Base-by-base conservation (phyloP, 2,113 vertebrate species). In the Muntiacus reevesi region DNA sequence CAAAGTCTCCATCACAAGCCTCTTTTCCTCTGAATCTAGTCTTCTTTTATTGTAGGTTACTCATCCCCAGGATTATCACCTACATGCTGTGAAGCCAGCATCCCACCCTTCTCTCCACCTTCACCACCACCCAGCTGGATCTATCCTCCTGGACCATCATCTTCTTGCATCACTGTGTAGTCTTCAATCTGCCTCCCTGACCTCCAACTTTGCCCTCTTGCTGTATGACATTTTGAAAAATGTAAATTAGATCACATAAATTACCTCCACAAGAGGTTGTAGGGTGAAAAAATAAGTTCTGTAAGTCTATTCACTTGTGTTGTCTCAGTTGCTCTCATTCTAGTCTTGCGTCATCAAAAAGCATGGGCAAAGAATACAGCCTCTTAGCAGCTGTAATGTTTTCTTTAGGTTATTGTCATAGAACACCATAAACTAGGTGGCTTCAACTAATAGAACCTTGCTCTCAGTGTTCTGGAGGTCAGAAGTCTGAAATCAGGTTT, bases 31-130 rank as follows among this genome's bases (percentile, higher is more conserved):
- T 14, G 83, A 89, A 86, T 4, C 10, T 7, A 47, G 17, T 1
- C 23, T 50, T 94, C 16, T 79, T 10, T 55, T 9, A 27, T 12
- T 25, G 14, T 3, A 36, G 25, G 2, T 85, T n/a, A 13, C 14
- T 33, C 3, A 54, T 28, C 2, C 7, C 7, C 2, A 50, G 30
- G 7, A 19, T 62, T 64, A 59, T 13, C n/a, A 43, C 4, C 3
- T n/a, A 11, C 5, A 12, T 62, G 17, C 40, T 74, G 5, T 55
- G 43, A 91, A 83, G 16, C 21, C 19, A 78, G 4, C 5, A n/a
- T 3, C 23, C 40, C 2, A 16, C 16, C 2, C 2, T 82, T 52
- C 21, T 55, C 2, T 15, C 3, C 0, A 9, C 40, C 3, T 60
- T 30, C 3, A 64, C 17, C 45, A 28, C 4, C 50, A 15, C 23